Evolutionary conservation across 2,888 invertebrate species (phyloP).

Genomic region (Chloromyia formosa): DNA sequence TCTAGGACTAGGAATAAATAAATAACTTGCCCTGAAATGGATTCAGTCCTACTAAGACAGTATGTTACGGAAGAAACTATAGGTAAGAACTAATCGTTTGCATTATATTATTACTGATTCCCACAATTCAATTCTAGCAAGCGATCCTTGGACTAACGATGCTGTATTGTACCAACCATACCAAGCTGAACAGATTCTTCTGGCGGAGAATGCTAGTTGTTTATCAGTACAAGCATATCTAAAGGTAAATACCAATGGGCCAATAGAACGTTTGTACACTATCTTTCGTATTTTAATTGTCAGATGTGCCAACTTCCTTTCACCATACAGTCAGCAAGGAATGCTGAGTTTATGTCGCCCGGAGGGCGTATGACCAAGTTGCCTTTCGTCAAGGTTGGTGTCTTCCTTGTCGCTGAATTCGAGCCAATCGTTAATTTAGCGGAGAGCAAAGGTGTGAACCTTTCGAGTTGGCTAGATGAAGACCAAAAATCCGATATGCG

Average conservation of each 20-base stretch:
- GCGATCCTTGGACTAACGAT: slow-evolving; percentile 91
- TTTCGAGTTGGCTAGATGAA: slow-evolving; percentile 76
- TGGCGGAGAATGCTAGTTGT: slow-evolving; percentile 94
- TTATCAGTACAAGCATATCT: slow-evolving; percentile 92
- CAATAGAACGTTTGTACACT: too few species aligned
- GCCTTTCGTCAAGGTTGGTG: slow-evolving; percentile 91
- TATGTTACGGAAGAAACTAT: slow-evolving; percentile 41
- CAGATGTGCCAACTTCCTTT: slow-evolving; percentile 88
- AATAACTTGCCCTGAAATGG: background rate
- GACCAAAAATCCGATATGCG: slow-evolving; percentile 89
- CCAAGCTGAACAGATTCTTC: slow-evolving; percentile 91
- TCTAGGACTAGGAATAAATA: background rate
- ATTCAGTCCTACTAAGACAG: slow-evolving; percentile 34
- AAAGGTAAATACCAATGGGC: slow-evolving; percentile 65
- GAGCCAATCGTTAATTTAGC: slow-evolving; percentile 92
- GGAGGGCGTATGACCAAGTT: slow-evolving; percentile 78
- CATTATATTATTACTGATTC: background rate
- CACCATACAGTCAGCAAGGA: slow-evolving; percentile 81
- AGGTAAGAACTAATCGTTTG: slow-evolving; percentile 28
- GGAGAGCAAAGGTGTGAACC: slow-evolving; percentile 80
- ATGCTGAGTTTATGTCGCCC: slow-evolving; percentile 97
- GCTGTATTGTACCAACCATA: slow-evolving; percentile 88
- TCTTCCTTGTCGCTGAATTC: slow-evolving; percentile 87
- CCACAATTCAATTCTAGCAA: slow-evolving; percentile 63
- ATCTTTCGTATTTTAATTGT: slow-evolving; percentile 45